Conservation (phyloP, 92 coral and sea anemone species). For the Epizoanthus illoricatus region DNA sequence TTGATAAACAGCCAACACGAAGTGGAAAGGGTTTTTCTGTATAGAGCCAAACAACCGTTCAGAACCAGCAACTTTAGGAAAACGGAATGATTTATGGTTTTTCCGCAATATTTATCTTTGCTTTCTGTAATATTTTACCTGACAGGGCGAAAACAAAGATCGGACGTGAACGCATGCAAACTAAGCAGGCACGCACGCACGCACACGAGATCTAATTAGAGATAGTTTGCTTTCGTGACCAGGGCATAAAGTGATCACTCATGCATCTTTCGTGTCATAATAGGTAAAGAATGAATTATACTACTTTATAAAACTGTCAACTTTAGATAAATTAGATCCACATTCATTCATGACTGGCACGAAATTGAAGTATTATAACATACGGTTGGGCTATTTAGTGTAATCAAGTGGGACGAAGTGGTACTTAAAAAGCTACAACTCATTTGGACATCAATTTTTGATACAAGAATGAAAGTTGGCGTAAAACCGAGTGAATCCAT, state of each 20-base stretch:
- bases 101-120: too few relatives aligned
- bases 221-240: slow-evolving; percentile 6
- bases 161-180: too few relatives aligned
- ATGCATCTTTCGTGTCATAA: background rate
- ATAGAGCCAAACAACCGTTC: too few relatives aligned
- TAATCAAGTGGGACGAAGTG: background rate
- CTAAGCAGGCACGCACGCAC: too few relatives aligned
- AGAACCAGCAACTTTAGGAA: too few relatives aligned
- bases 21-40: too few relatives aligned
- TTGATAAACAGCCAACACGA: too few relatives aligned
- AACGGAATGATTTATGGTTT: too few relatives aligned
- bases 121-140: too few relatives aligned
- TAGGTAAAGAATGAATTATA: background rate
- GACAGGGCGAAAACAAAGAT: too few relatives aligned
- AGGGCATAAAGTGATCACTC: background rate
- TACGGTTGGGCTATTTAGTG: too few relatives aligned
- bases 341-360: background rate
- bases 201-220: too few relatives aligned
- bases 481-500: slow-evolving; percentile 10
- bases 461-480: background rate
- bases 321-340: background rate
- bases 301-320: slow-evolving; percentile 1
- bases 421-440: background rate
- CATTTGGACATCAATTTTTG: background rate
- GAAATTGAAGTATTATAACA: background rate